Conservation (phyloP, 2,797 vertebrate genomes). For the Oryzias sinensis region DNA sequence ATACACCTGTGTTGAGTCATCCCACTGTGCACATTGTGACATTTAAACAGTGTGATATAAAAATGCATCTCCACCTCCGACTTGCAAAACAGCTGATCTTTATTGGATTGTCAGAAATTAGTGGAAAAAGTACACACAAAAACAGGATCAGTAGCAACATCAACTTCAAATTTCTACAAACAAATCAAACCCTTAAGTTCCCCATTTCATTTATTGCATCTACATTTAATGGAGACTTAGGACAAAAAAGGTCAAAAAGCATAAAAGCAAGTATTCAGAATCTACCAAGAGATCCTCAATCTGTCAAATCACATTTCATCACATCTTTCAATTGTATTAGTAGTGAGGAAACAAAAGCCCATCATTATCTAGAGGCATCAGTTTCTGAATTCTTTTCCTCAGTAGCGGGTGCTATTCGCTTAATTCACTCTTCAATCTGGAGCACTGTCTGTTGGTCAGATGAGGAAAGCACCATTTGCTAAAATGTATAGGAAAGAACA, state of each 20-base stretch:
- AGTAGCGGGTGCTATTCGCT: not conserved
- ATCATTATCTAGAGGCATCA: conserved; percentile 3
- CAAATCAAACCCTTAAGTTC: conserved; percentile 18
- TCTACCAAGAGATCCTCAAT: conserved; percentile 11
- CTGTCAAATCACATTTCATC: conserved; percentile 1
- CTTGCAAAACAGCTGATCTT: conserved; percentile 23
- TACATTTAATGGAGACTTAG: conserved; percentile 25
- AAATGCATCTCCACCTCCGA: conserved; percentile 23
- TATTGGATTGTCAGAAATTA: conserved; percentile 6
- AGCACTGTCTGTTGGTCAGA: conserved; percentile 79
- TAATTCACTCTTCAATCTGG: conserved; percentile 79
- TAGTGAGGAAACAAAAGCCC: not conserved
- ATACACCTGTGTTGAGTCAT: conserved; percentile 8
- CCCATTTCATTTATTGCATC: conserved; percentile 52
- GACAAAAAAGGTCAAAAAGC: not conserved
- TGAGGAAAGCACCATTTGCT: conserved; percentile 65
- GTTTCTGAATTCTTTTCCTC: not conserved
- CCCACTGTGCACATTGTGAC: conserved; percentile 45
- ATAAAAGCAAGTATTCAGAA: conserved; percentile 17
- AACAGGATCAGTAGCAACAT: conserved; percentile 11
- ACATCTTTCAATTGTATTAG: conserved; percentile 14
- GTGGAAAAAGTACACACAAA: conserved; percentile 2
- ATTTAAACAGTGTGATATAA: conserved; percentile 37
- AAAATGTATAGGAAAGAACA: conserved; percentile 13
- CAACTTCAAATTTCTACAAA: conserved; percentile 24